phyloP scores from a whole-genome alignment of 2,797 vertebrate species.

The Diglossa cyanea region DNA sequence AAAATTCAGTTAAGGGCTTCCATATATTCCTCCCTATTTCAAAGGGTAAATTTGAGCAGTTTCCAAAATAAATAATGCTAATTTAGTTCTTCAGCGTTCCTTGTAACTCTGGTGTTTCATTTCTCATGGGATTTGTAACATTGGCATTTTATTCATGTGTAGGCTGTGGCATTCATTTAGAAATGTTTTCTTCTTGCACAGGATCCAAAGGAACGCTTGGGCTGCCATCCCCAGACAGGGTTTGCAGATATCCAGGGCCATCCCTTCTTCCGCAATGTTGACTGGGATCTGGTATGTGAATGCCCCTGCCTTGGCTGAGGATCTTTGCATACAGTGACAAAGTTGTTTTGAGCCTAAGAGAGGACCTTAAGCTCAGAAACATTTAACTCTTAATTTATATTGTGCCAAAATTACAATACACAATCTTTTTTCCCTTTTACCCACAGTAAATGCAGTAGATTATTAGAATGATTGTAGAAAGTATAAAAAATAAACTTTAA shows the following conservation, averaged over 20 bases:
- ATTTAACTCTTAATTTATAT: background rate
- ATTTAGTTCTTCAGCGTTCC: background rate
- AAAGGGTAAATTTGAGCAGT: background rate
- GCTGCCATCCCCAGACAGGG: conserved; percentile 97
- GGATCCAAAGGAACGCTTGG: conserved; percentile 96
- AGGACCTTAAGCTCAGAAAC: background rate
- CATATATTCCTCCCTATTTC: background rate
- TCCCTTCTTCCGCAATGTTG: conserved; percentile 95
- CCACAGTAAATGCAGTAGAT: background rate
- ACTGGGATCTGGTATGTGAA: conserved; percentile 93
- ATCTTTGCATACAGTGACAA: background rate
- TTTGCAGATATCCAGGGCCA: conserved; percentile 98
- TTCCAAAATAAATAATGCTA: background rate
- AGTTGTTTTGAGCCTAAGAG: background rate
- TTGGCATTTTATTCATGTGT: background rate
- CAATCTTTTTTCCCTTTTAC: background rate
- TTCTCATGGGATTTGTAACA: background rate
- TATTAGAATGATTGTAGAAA: background rate
- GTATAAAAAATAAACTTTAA: background rate
- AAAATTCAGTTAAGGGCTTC: background rate
- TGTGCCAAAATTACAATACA: background rate
- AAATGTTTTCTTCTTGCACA: conserved; percentile 55
- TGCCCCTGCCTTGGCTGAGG: background rate
- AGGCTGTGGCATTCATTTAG: background rate
- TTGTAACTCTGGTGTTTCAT: background rate